These are phyloP conservation scores for Melanotaenia boesemani DNA, from an alignment of 2,797 vertebrate species.

Conservation along the genomic window DNA sequence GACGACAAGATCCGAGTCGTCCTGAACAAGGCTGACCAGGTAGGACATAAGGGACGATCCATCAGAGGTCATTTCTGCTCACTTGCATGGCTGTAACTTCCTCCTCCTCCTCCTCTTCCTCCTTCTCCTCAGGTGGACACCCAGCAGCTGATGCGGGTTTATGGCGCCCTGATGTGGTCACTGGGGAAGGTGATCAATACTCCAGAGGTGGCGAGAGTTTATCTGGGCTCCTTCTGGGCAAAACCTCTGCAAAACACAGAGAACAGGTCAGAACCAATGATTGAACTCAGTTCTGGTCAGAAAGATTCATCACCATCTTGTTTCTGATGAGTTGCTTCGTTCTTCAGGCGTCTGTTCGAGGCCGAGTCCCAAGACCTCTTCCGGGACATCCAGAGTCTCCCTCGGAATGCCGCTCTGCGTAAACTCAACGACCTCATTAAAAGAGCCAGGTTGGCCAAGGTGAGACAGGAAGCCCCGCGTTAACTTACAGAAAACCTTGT, in stretches of 20 bases:
- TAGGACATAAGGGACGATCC: conserved; percentile 3
- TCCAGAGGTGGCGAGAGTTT: conserved; percentile 94
- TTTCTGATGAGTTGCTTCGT: neutral
- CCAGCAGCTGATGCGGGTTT: conserved; percentile 97
- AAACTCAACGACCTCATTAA: conserved; percentile 99
- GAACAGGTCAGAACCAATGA: conserved; percentile 37
- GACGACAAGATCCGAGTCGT: conserved; percentile 98
- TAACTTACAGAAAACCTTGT: conserved; percentile 2
- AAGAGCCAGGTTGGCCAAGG: conserved; percentile 95
- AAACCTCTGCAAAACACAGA: conserved; percentile 95
- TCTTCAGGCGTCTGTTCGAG: conserved; percentile 89
- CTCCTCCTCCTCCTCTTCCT: conserved; percentile 6
- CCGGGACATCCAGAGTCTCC: conserved; percentile 94
- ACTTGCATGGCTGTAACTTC: neutral
- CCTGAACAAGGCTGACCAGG: conserved; percentile 96
- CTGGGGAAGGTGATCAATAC: conserved; percentile 97
- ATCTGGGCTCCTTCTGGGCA: conserved; percentile 96
- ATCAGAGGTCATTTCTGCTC: neutral
- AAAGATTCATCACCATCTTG: neutral
- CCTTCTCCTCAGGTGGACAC: conserved; percentile 87
- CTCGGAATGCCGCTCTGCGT: conserved; percentile 93
- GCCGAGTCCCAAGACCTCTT: conserved; percentile 95
- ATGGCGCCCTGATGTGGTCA: conserved; percentile 98
- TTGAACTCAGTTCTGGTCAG: neutral
- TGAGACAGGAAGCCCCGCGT: conserved; percentile 68